A percentile compares a stretch with the other conserved stretches of the same genome.
Conservation (phyloP, 1,140 invertebrate species). For the Ganaspis sp. region DNA sequence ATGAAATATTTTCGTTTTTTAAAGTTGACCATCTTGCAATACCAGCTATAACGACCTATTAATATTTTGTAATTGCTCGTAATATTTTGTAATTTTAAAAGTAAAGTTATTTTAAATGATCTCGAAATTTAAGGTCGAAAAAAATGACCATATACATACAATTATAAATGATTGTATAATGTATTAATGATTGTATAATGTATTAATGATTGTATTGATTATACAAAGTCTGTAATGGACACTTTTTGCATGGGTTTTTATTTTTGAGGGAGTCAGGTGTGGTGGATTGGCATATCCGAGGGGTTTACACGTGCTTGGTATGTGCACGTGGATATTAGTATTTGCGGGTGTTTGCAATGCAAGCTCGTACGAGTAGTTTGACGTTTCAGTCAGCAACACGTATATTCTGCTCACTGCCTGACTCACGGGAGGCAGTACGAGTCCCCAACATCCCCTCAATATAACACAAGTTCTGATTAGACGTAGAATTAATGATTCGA, state of each 20-base stretch:
- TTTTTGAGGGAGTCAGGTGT: conserved; percentile 45
- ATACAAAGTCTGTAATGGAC: neutral
- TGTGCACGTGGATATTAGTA: conserved; percentile 58
- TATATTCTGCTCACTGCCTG: conserved; percentile 44
- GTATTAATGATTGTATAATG: no score
- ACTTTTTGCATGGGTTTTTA: neutral
- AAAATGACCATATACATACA: no score
- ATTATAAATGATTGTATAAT: no score
- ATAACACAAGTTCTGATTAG: conserved; percentile 75
- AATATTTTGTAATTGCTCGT: no score
- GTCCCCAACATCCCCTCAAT: conserved; percentile 59
- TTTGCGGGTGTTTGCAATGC: conserved; percentile 48
- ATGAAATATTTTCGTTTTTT: no score
- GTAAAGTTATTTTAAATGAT: no score
- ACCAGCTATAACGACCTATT: no score
- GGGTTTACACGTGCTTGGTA: conserved; percentile 41
- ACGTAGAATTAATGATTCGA: conserved; percentile 77
- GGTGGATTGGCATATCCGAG: conserved; percentile 45
- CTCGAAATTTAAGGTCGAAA: no score
- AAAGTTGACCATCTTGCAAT: no score
- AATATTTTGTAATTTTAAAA: no score
- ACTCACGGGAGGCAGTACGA: conserved; percentile 49
- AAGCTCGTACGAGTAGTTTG: conserved; percentile 60
- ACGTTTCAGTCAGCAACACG: conserved; percentile 68
- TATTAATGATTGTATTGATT: no score